Conservation (phyloP, 2,113 vertebrate species). For the Crotalus helleri region DNA sequence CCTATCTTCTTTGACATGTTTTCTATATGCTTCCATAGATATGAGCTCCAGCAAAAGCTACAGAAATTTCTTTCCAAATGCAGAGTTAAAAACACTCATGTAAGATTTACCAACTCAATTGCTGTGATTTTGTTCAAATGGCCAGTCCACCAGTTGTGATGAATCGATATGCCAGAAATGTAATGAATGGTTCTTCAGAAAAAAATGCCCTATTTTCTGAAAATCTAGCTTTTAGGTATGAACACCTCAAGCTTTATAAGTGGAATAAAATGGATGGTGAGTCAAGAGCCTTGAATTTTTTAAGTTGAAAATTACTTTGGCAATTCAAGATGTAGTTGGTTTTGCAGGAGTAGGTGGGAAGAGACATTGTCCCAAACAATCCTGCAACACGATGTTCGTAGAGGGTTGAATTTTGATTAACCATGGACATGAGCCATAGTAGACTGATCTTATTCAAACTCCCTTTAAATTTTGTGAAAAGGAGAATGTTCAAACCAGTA, state of each 20-base stretch:
- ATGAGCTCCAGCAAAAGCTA: neutral
- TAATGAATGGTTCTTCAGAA: neutral
- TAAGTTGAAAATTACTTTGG: neutral
- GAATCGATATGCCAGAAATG: neutral
- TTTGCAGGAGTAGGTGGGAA: neutral
- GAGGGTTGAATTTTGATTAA: neutral
- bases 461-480: constrained; percentile 3
- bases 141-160: neutral
- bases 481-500: neutral
- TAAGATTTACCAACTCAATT: neutral
- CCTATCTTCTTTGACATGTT: neutral
- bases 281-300: neutral
- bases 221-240: neutral
- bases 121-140: constrained; percentile 18
- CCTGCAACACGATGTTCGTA: neutral
- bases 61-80: neutral
- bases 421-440: neutral
- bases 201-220: neutral
- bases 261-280: neutral
- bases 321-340: neutral
- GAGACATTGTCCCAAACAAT: neutral
- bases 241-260: neutral
- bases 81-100: neutral
- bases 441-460: neutral
- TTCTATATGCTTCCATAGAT: neutral